Evolutionary conservation across 2,797 vertebrate genomes (phyloP), one percentile per base, ranked within the genome.

Genomic region (Molothrus ater): DNA sequence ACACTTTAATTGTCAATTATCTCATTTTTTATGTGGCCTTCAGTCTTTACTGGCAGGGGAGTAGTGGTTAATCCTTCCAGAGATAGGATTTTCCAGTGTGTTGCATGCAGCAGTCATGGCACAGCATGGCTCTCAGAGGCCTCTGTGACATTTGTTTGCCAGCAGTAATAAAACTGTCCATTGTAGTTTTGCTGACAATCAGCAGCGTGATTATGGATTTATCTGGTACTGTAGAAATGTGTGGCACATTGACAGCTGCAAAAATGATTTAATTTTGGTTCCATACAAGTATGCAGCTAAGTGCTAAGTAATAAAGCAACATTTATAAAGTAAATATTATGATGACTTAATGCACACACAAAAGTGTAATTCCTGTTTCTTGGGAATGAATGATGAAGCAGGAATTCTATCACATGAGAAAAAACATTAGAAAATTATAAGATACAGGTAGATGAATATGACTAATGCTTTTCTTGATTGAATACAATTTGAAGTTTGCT

Each of bases 211-310:
- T 92, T 89, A 76, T 89, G 68, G 76, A 85, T 94, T 93, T 93
- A 43, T 95, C 80, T 93, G 80, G 42, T 92, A 60, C 81, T 80
- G 47, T 74, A 64, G 88, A 73, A 91, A 82, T 73, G 34, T 28
- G 42, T 85, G 74, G 32, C 38, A 40, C 60, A 22, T 40, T 88
- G 76, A 92, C 83, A 96, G 83, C 94, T 96, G 94, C 74, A 85
- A 80, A 96, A 91, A 85, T 94, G 50, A 93, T 92, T 94, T 96
- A 31, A 92, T 95, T 87, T 89, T 79, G 53, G 15, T 88, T 87
- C 45, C 0, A 4, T 87, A 29, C 24, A 53, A 82, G 34, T 85
- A 31, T 56, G 40, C 21, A 85, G 60, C 48, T 76, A 93, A 95
- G 64, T 89, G 56, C 61, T 87, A 82, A 80, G 65, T 89, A 82